A percentile compares a stretch with the other conserved stretches of the same genome.
phyloP scores from a whole-genome alignment of 2,888 invertebrate genomes.

The Pachliopta kotzebuea region DNA sequence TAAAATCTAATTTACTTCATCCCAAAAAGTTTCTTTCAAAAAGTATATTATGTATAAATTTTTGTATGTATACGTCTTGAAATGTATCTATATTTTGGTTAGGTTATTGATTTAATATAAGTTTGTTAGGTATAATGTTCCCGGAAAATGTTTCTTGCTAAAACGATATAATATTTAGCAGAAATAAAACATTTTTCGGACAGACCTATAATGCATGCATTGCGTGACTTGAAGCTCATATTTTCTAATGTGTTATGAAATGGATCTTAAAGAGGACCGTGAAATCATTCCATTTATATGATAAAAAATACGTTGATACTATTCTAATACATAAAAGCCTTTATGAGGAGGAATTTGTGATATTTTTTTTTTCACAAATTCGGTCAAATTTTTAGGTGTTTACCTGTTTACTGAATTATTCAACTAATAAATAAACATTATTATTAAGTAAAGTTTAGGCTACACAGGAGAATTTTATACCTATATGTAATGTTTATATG shows the following conservation, averaged over 20 bases:
- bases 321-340: not conserved
- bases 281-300: conserved; percentile 23
- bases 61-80: too few species aligned
- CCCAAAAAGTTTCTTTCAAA: too few species aligned
- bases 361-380: not conserved
- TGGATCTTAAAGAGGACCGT: conserved; percentile 21
- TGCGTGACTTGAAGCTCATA: conserved; percentile 24
- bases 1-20: not conserved
- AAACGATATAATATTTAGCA: conserved; percentile 8
- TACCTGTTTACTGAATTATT: not conserved
- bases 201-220: conserved; percentile 25
- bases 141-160: not conserved
- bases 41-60: too few species aligned
- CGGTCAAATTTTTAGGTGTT: not conserved
- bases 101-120: not conserved
- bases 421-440: too few species aligned
- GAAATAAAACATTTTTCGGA: conserved; percentile 13
- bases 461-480: too few species aligned
- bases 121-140: not conserved
- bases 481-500: too few species aligned
- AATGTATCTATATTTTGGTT: not conserved
- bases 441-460: too few species aligned
- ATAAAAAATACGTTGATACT: conserved; percentile 17
- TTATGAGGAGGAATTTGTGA: not conserved
- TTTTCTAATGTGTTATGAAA: conserved; percentile 18